Evolutionary conservation across 2,888 invertebrate genomes (phyloP).

Genomic region (Heliconius aoede): DNA sequence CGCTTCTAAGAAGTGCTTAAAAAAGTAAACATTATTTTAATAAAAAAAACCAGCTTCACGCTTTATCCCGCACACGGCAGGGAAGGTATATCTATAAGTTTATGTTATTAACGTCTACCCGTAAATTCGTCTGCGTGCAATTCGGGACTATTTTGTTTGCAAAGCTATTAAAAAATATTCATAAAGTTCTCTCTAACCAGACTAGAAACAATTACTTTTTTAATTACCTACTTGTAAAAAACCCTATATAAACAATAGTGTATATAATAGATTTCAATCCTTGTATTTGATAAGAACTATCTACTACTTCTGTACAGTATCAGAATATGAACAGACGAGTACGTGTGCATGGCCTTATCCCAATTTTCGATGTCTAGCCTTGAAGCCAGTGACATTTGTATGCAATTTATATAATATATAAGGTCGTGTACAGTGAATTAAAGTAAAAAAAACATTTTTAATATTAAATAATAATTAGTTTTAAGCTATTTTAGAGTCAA

Average conservation of each 20-base stretch:
- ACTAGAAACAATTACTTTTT: not conserved
- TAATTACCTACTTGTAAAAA: not conserved
- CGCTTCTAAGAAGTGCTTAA: not conserved
- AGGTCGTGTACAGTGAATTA: not conserved
- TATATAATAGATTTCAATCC: not conserved
- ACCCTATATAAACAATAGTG: not conserved
- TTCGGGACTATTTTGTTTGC: not conserved
- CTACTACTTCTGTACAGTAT: no score
- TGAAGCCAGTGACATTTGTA: constrained; percentile 17
- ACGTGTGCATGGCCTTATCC: constrained; percentile 10
- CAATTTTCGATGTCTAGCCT: constrained; percentile 8
- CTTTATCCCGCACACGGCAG: no score
- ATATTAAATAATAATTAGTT: constrained; percentile 12
- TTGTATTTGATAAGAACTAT: not conserved
- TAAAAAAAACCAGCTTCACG: no score
- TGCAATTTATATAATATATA: not conserved
- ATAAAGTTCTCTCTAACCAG: not conserved
- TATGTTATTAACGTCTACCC: not conserved
- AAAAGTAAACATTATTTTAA: not conserved
- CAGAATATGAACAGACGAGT: not conserved
- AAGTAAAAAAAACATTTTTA: not conserved
- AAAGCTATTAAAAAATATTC: not conserved
- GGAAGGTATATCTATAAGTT: not conserved
- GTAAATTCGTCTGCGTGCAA: not conserved
- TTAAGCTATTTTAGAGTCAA: not conserved